Conservation (phyloP, 2,888 invertebrate genomes). For the Temnothorax rugatulus region DNA sequence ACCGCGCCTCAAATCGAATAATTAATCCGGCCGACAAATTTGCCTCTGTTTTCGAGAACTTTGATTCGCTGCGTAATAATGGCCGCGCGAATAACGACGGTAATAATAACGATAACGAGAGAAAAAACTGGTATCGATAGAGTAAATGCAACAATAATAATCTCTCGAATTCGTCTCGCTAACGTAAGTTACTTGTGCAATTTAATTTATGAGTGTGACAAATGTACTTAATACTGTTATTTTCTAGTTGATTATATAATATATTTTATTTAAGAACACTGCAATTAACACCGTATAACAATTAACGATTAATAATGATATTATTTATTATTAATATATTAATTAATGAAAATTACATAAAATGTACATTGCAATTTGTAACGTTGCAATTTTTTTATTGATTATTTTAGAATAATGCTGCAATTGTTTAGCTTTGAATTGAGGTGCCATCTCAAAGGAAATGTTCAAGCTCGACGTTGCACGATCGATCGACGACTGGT, state of each 20-base stretch:
- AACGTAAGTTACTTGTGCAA: background rate
- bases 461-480: background rate
- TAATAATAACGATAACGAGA: conserved; percentile 48
- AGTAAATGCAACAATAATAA: conserved; percentile 1
- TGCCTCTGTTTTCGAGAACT: conserved; percentile 48
- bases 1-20: conserved; percentile 62
- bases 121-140: conserved; percentile 22
- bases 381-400: background rate
- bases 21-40: conserved; percentile 53
- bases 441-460: conserved; percentile 27
- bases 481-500: background rate
- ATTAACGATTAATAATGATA: conserved; percentile 1
- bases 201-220: background rate
- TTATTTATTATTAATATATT: background rate
- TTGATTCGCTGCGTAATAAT: conserved; percentile 57
- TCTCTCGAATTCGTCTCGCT: conserved; percentile 10
- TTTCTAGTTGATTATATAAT: background rate
- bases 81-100: conserved; percentile 58
- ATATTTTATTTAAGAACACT: background rate
- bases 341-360: background rate
- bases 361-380: background rate
- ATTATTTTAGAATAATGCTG: background rate
- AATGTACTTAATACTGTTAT: background rate
- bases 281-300: background rate
- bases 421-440: background rate